Conservation (phyloP, 1,140 invertebrate genomes). For the Asobara japonica region DNA sequence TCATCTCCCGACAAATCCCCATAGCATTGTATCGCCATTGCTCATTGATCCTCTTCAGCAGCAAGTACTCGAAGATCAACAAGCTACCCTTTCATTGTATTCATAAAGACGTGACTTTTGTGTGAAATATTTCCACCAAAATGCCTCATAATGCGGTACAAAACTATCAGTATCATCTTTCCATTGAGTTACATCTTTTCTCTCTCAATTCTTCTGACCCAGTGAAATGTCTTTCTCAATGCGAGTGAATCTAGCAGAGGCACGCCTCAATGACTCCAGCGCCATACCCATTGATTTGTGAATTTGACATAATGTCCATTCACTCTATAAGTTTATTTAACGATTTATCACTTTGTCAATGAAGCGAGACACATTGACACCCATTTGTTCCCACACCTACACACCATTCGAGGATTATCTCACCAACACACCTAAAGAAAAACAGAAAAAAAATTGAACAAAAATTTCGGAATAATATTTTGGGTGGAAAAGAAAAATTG, state of each 20-base stretch:
- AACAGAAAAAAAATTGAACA: too few species aligned
- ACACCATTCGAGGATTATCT: neutral
- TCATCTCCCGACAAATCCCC: neutral
- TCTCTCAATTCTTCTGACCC: neutral
- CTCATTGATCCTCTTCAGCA: too few species aligned
- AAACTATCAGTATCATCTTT: conserved; percentile 12
- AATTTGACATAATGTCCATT: conserved; percentile 50
- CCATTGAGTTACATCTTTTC: conserved; percentile 12
- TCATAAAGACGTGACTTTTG: neutral
- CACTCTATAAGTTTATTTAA: conserved; percentile 49
- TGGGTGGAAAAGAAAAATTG: too few species aligned
- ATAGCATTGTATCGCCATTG: too few species aligned
- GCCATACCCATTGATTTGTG: conserved; percentile 42
- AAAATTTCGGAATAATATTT: too few species aligned
- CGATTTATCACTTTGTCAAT: conserved; percentile 51
- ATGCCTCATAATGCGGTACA: neutral
- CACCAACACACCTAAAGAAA: too few species aligned
- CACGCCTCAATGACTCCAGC: conserved; percentile 21
- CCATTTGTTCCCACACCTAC: conserved; percentile 37
- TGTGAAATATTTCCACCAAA: conserved; percentile 4
- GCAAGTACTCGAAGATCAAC: conserved; percentile 1
- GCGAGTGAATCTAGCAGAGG: neutral
- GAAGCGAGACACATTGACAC: conserved; percentile 23
- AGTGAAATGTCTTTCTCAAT: neutral
- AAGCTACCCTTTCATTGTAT: conserved; percentile 14